A percentile compares a stretch with the other conserved stretches of the same genome.
Evolutionary conservation across 1,140 invertebrate species (phyloP).

Genomic region (Eumaeus atala): DNA sequence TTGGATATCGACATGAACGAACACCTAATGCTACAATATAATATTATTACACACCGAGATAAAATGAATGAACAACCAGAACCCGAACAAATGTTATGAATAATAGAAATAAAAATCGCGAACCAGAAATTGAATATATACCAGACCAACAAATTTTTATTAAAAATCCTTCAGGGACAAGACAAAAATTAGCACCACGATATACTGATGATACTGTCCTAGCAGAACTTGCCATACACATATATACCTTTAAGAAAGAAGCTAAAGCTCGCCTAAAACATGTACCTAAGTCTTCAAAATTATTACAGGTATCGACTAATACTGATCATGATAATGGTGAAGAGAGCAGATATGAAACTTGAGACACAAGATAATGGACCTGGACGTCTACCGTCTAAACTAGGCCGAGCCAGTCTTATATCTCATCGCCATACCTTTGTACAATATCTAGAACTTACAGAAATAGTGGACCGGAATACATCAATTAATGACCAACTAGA

Average conservation of each 20-base stretch:
- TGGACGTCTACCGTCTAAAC: conserved; percentile 14
- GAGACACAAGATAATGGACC: conserved; percentile 17
- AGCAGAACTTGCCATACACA: conserved; percentile 18
- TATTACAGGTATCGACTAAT: conserved; percentile 12
- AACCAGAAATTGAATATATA: conserved; percentile 21
- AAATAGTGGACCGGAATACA: conserved; percentile 3
- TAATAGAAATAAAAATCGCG: conserved; percentile 20
- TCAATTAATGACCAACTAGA: conserved; percentile 5
- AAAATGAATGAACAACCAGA: not conserved
- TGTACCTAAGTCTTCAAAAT: not conserved
- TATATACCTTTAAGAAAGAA: not conserved
- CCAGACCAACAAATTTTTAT: conserved; percentile 25
- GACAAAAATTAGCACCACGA: conserved; percentile 22
- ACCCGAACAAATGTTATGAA: conserved; percentile 17
- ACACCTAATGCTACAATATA: too few relatives aligned
- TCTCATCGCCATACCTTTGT: conserved; percentile 20
- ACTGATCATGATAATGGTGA: not conserved
- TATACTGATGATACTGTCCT: conserved; percentile 15
- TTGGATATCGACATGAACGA: too few relatives aligned
- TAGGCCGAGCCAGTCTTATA: conserved; percentile 18
- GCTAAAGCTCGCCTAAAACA: too few relatives aligned
- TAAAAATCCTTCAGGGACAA: conserved; percentile 16
- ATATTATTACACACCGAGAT: too few relatives aligned
- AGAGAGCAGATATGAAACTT: conserved; percentile 19
- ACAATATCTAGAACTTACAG: conserved; percentile 17